phyloP scores from a whole-genome alignment of 1,140 invertebrate genomes.

The Leguminivora glycinivorella region DNA sequence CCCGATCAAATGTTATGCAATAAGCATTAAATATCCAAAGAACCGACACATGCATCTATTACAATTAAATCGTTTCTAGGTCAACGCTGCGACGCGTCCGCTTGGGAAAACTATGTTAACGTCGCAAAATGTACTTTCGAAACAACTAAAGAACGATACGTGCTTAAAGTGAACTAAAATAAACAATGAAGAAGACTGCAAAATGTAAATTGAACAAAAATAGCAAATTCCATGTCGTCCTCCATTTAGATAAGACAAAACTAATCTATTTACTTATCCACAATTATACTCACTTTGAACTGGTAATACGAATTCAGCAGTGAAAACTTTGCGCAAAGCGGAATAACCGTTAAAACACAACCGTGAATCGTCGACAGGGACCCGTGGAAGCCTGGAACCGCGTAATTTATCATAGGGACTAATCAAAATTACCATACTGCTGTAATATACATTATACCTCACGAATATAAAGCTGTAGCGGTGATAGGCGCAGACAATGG shows the following conservation, averaged over 20 bases:
- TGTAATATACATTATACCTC: conserved; percentile 50
- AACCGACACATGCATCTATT: conserved; percentile 20
- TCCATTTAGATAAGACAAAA: conserved; percentile 6
- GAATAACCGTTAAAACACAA: conserved; percentile 44
- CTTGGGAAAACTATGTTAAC: conserved; percentile 19
- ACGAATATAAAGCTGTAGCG: conserved; percentile 42
- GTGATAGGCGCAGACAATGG: conserved; percentile 58
- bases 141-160: conserved; percentile 8
- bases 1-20: conserved; percentile 21
- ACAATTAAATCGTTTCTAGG: conserved; percentile 25
- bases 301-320: conserved; percentile 14
- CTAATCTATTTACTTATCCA: conserved; percentile 21
- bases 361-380: conserved; percentile 37
- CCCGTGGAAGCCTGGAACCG: conserved; percentile 46
- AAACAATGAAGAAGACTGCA: not conserved
- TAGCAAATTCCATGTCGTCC: not conserved
- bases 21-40: conserved; percentile 18
- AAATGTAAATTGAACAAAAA: conserved; percentile 1
- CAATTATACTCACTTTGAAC: conserved; percentile 11
- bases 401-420: conserved; percentile 45
- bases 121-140: conserved; percentile 16
- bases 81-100: conserved; percentile 2
- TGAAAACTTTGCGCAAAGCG: conserved; percentile 20
- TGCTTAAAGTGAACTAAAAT: conserved; percentile 3
- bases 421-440: conserved; percentile 52